phyloP scores from a whole-genome alignment of 1,140 invertebrate genomes.

The Zaprionus ghesquierei region DNA sequence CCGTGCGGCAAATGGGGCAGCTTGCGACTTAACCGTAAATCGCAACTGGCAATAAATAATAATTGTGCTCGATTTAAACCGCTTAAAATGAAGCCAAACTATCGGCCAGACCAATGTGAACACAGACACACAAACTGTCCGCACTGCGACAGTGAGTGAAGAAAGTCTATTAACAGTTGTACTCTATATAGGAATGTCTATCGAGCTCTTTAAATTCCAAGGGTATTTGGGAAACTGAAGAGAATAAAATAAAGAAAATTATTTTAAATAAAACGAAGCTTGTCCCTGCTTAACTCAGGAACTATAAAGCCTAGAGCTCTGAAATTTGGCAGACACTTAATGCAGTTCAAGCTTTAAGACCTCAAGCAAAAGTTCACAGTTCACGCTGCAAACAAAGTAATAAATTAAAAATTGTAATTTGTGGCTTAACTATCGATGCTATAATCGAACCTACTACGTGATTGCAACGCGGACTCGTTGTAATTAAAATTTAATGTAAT shows the following conservation, averaged over 20 bases:
- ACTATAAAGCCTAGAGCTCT: neutral
- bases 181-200: neutral
- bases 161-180: neutral
- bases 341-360: neutral
- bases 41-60: slow-evolving; percentile 15
- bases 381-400: neutral
- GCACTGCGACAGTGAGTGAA: neutral
- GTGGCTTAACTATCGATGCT: neutral
- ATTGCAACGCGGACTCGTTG: neutral
- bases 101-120: neutral
- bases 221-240: too few relatives aligned
- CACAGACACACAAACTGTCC: too few relatives aligned
- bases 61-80: neutral
- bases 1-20: neutral
- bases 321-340: neutral
- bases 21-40: slow-evolving; percentile 6
- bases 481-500: slow-evolving; percentile 2
- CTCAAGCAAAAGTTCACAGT: fast-evolving
- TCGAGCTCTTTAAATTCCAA: too few relatives aligned
- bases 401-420: neutral
- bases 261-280: neutral
- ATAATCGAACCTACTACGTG: neutral
- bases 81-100: slow-evolving; percentile 9
- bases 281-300: neutral
- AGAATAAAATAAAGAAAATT: neutral